Evolutionary conservation across 1,140 invertebrate genomes (phyloP).

Genomic region (Philopotamus ludificatus): DNA sequence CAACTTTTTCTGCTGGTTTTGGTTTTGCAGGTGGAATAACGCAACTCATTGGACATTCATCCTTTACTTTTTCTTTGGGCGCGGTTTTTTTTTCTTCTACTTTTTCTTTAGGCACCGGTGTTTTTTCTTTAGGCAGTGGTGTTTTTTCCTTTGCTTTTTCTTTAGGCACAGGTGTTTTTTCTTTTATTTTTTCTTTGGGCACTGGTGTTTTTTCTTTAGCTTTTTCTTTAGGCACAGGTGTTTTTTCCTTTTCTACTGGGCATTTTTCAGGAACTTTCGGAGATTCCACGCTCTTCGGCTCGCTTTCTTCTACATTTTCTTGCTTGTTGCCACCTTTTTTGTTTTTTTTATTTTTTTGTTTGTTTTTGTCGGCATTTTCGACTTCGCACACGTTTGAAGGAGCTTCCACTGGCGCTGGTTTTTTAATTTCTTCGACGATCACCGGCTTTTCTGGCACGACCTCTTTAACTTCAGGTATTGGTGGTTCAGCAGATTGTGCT

Average conservation of each 20-base stretch:
- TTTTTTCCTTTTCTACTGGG: background rate
- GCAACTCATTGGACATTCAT: background rate
- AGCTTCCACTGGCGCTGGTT: background rate
- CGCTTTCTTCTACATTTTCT: conserved; percentile 9
- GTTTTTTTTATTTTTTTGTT: conserved; percentile 22
- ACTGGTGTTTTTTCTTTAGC: background rate
- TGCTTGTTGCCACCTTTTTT: conserved; percentile 32
- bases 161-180: background rate
- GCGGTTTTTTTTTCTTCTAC: conserved; percentile 2
- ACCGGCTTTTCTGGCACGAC: conserved; percentile 1
- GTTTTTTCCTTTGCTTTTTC: conserved; percentile 4
- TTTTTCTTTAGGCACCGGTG: background rate
- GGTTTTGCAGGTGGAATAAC: background rate
- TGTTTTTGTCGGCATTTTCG: conserved; percentile 2
- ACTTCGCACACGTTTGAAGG: background rate
- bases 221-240: background rate
- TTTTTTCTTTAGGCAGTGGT: background rate
- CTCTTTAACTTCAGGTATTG: background rate
- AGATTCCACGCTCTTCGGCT: background rate
- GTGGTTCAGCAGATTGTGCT: background rate
- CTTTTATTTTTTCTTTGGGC: conserved; percentile 1
- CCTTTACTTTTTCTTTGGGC: background rate
- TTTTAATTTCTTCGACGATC: conserved; percentile 15
- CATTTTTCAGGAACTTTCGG: background rate
- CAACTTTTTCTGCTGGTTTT: background rate